phyloP scores from a whole-genome alignment of 2,888 invertebrate genomes.

The Torymus tubicola region DNA sequence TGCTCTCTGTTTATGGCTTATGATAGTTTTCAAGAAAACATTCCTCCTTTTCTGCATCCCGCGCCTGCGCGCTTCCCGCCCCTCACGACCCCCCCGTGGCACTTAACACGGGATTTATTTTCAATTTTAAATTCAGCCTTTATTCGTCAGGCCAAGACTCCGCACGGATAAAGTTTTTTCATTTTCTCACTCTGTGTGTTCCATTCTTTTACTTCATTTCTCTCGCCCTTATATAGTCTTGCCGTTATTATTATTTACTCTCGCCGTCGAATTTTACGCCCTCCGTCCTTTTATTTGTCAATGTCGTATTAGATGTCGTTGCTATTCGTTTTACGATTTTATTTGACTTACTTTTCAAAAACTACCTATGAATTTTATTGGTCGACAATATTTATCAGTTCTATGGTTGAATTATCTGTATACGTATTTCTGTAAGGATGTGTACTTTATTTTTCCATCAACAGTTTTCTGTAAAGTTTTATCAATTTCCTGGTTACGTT shows the following conservation, averaged over 20 bases:
- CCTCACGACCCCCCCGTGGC: background rate
- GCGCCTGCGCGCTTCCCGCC: background rate
- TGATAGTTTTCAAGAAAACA: conserved; percentile 64
- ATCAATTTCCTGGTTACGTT: too few species aligned
- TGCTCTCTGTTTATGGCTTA: conserved; percentile 58
- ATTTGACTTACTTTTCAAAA: too few species aligned
- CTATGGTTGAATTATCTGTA: too few species aligned
- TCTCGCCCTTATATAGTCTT: background rate
- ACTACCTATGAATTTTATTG: too few species aligned
- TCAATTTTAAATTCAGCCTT: conserved; percentile 61
- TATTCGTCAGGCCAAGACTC: conserved; percentile 46
- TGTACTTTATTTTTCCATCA: too few species aligned
- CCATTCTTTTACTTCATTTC: background rate
- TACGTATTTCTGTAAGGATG: too few species aligned
- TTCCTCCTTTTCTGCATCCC: conserved; percentile 36
- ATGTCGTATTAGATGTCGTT: too few species aligned
- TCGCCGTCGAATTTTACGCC: conserved; percentile 10
- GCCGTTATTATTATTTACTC: conserved; percentile 29
- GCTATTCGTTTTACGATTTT: too few species aligned
- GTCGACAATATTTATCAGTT: too few species aligned
- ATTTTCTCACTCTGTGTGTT: conserved; percentile 32
- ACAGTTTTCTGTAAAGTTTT: too few species aligned
- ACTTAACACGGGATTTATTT: conserved; percentile 55
- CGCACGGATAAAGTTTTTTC: conserved; percentile 45
- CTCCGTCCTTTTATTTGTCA: conserved; percentile 8